phyloP scores from a whole-genome alignment of 2,797 vertebrate genomes.

The Vireo griseus region DNA sequence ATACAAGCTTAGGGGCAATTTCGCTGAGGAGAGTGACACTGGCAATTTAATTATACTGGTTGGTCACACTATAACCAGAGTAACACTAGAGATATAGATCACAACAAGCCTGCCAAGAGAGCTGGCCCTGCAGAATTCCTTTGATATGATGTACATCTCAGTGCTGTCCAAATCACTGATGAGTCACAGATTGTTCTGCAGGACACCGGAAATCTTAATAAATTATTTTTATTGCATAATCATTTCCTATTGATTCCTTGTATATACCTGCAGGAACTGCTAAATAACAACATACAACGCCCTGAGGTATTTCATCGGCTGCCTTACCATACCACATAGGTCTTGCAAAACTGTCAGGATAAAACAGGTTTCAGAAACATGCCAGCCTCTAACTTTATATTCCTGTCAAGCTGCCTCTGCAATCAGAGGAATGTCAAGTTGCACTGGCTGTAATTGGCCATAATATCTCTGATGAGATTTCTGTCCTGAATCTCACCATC shows the following conservation, averaged over 20 bases:
- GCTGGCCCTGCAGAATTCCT: conserved; percentile 60
- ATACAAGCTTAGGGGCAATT: background rate
- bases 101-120: conserved; percentile 11
- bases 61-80: conserved; percentile 22
- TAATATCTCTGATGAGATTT: background rate
- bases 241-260: background rate
- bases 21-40: background rate
- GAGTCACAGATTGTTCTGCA: background rate
- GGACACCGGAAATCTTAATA: conserved; percentile 20
- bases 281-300: background rate
- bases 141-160: conserved; percentile 39
- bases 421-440: background rate
- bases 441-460: background rate
- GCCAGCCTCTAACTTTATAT: background rate
- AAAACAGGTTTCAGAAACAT: background rate
- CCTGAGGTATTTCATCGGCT: background rate
- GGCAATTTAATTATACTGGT: conserved; percentile 29
- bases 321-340: background rate
- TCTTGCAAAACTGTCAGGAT: background rate
- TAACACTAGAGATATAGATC: conserved; percentile 24
- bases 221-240: background rate
- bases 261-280: background rate
- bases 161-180: background rate
- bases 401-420: background rate
- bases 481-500: background rate